phyloP scores from a whole-genome alignment of 2,797 vertebrate species.

The Centroberyx gerrardi region DNA sequence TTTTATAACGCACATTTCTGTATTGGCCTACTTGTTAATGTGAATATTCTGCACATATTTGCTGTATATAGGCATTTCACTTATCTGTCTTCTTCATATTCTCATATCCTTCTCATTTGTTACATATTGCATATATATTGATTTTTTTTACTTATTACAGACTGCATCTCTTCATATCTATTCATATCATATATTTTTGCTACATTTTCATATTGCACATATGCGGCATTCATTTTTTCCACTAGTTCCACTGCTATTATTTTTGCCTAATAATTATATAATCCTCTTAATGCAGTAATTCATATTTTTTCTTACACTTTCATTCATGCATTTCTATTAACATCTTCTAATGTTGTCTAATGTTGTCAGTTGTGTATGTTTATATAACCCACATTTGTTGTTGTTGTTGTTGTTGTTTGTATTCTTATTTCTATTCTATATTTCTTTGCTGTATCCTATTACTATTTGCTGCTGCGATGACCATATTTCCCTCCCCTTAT shows the following conservation, averaged over 20 bases:
- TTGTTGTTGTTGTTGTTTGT: no score
- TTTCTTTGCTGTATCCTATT: constrained; percentile 2
- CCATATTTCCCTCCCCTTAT: not conserved
- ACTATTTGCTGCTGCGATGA: no score
- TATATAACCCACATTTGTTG: not conserved
- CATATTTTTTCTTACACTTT: not conserved
- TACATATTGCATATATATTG: no score
- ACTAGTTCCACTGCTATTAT: no score
- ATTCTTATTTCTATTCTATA: constrained; percentile 8
- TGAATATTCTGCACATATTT: not conserved
- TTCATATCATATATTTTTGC: not conserved
- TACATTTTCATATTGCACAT: not conserved
- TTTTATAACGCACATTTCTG: not conserved
- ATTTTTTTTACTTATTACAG: not conserved
- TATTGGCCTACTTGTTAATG: not conserved
- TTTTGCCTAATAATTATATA: no score
- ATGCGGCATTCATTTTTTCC: not conserved
- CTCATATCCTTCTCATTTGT: no score
- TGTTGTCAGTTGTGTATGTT: not conserved
- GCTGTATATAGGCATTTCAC: no score
- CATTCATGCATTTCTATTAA: constrained; percentile 9
- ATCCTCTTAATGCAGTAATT: not conserved
- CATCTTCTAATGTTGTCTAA: not conserved
- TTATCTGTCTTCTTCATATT: no score
- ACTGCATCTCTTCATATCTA: not conserved